Percentiles rank a stretch among this genome's conserved stretches.
Conservation (phyloP, 2,797 vertebrate species). For the Numenius phaeopus region DNA sequence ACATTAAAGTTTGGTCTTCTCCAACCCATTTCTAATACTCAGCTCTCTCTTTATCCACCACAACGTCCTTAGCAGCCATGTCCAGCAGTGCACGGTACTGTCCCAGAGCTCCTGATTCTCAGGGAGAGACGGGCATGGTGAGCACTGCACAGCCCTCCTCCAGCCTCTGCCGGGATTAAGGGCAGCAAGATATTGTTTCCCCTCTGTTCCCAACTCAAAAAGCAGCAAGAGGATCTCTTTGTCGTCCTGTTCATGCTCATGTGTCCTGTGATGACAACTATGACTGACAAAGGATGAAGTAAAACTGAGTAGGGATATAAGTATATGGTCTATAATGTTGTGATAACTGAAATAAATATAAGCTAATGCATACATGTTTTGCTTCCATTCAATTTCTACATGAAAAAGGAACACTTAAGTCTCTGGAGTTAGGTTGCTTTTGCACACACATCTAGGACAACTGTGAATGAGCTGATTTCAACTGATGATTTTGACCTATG, state of each 20-base stretch:
- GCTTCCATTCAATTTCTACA: background rate
- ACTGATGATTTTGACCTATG: background rate
- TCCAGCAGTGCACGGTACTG: background rate
- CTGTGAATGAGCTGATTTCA: background rate
- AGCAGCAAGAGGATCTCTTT: background rate
- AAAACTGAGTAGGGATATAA: background rate
- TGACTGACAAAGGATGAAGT: background rate
- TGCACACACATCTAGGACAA: background rate
- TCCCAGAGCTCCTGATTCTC: background rate
- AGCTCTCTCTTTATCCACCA: background rate
- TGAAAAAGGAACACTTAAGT: background rate
- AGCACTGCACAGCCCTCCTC: background rate
- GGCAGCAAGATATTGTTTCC: background rate
- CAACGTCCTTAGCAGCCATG: background rate
- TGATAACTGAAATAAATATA: background rate
- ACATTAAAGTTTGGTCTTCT: background rate
- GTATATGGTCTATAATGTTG: background rate
- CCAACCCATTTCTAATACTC: background rate
- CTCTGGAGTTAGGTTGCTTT: background rate
- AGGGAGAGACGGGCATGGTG: background rate
- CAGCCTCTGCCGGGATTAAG: background rate
- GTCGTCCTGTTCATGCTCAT: background rate
- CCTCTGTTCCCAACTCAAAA: background rate
- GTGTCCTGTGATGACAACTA: background rate
- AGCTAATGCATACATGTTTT: background rate